phyloP scores from a whole-genome alignment of 1,140 invertebrate species.

The Calliopsis andreniformis region DNA sequence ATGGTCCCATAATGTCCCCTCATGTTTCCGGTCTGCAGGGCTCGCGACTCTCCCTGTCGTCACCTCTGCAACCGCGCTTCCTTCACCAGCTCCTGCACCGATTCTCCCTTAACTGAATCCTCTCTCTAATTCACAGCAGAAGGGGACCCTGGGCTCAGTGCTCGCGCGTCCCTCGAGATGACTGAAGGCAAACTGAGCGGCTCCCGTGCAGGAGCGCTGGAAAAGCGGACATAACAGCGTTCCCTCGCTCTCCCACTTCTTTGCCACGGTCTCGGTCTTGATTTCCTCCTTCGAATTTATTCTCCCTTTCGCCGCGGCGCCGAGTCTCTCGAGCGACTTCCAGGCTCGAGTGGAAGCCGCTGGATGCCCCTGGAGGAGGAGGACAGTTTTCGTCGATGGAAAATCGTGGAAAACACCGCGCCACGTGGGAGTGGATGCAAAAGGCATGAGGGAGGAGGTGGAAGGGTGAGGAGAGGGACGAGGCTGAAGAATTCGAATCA shows the following conservation, averaged over 20 bases:
- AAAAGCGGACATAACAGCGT: conserved; percentile 51
- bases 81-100: too few species aligned
- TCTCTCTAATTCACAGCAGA: too few species aligned
- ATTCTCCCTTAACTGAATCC: not conserved
- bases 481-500: conserved; percentile 6
- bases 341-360: too few species aligned
- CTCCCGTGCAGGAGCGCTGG: conserved; percentile 37
- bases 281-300: conserved; percentile 11
- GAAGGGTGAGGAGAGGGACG: not conserved
- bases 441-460: too few species aligned
- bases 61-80: too few species aligned
- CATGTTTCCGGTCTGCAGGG: conserved; percentile 41
- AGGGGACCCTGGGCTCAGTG: not conserved
- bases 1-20: conserved; percentile 30
- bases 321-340: too few species aligned
- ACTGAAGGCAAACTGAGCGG: conserved; percentile 65
- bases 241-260: conserved; percentile 52
- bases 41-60: not conserved
- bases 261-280: conserved; percentile 20
- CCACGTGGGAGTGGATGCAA: too few species aligned
- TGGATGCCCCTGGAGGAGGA: too few species aligned
- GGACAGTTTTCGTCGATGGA: too few species aligned
- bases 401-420: too few species aligned
- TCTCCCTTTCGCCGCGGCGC: not conserved
- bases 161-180: conserved; percentile 63